These are phyloP conservation scores for Onychostoma macrolepis DNA, from an alignment of 2,113 vertebrate genomes.

Conservation along the genomic window DNA sequence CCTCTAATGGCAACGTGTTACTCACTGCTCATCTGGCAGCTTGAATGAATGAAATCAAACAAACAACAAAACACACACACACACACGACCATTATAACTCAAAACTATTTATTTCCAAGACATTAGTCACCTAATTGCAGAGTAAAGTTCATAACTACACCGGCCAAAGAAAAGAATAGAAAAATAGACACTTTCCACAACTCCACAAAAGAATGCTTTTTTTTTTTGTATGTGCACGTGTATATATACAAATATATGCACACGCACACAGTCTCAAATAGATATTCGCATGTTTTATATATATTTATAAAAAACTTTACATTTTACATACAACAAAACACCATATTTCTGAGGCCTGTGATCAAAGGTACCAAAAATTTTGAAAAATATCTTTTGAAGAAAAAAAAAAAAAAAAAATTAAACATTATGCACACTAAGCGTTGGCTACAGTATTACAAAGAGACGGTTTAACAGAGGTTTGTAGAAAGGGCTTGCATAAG, in stretches of 20 bases:
- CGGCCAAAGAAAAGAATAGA: conserved; percentile 62
- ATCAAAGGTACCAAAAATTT: conserved; percentile 65
- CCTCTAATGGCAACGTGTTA: conserved; percentile 9
- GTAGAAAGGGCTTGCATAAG: conserved; percentile 69
- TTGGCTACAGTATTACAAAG: conserved; percentile 61
- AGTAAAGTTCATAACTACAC: conserved; percentile 56
- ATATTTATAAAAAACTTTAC: conserved; percentile 59
- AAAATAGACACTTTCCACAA: conserved; percentile 68
- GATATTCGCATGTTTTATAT: conserved; percentile 46
- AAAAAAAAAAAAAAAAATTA: conserved; percentile 30
- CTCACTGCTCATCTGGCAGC: neutral
- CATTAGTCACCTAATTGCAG: conserved; percentile 60
- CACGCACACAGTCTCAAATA: conserved; percentile 37
- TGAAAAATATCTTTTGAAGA: conserved; percentile 62
- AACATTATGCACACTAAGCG: conserved; percentile 61
- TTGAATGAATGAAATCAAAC: neutral
- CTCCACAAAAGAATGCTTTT: conserved; percentile 59
- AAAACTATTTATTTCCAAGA: conserved; percentile 69
- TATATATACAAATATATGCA: conserved; percentile 3
- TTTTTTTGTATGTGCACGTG: conserved; percentile 24
- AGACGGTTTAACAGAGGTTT: conserved; percentile 58
- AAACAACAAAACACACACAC: neutral
- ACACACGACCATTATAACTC: conserved; percentile 28
- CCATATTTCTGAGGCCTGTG: conserved; percentile 56
- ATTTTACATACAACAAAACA: conserved; percentile 59